Conservation (phyloP, 1,140 invertebrate genomes). For the Papilio polyxenes region DNA sequence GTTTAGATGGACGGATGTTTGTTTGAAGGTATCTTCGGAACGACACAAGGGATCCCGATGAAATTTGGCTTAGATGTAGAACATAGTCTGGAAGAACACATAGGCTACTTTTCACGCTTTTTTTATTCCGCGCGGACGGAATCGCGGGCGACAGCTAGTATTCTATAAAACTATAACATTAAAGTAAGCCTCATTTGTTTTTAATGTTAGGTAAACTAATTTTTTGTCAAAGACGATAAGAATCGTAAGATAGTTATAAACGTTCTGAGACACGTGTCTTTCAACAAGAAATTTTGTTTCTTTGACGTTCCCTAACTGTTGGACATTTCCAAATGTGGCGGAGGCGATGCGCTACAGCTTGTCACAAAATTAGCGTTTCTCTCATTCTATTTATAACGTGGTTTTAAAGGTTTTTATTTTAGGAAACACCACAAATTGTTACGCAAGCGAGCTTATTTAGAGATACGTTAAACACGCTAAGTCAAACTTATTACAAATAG, state of each 20-base stretch:
- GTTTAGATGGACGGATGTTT: no score
- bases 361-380: conserved; percentile 16
- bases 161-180: not conserved
- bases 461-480: not conserved
- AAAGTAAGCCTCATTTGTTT: not conserved
- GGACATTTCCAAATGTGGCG: conserved; percentile 9
- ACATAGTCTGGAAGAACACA: no score
- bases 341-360: conserved; percentile 4
- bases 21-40: no score
- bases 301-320: conserved; percentile 22
- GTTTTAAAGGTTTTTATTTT: conserved; percentile 18
- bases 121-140: no score
- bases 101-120: no score
- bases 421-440: conserved; percentile 21
- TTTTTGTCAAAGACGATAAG: not conserved
- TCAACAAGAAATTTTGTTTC: not conserved
- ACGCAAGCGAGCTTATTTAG: not conserved
- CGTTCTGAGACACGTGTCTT: not conserved
- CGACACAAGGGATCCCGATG: no score
- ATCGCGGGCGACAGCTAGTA: no score
- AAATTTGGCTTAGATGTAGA: no score
- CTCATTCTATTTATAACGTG: conserved; percentile 1
- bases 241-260: not conserved
- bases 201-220: not conserved
- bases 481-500: not conserved